Base-by-base conservation (phyloP, 2,888 invertebrate genomes). In the Sarcophaga subvicina region DNA sequence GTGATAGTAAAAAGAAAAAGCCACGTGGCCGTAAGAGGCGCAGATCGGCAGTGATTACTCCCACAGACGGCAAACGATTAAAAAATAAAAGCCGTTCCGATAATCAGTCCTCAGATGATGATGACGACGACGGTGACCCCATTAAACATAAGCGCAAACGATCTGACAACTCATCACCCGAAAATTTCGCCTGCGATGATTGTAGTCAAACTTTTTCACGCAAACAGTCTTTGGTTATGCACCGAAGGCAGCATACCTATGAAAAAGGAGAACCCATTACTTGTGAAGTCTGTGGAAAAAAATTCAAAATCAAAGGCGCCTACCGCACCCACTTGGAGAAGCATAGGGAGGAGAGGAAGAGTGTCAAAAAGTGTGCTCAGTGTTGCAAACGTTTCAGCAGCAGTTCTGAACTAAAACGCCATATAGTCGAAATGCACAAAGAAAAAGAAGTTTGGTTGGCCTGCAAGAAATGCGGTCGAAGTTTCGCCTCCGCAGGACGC, bases 191-290 rank as follows among this genome's bases (percentile, higher is more conserved):
- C 14, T 92, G 93, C 69, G 90, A 90, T 59, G 90, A 94, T 84
- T 95, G 95, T 89, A 91, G 94, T 76, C 93, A 94, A 87, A 90
- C 93, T 60, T 94, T 95, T 88, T 91, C 94, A 2, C 94, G 94
- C 79, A 93, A 94, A 67, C 94, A 94, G 71, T 94, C 94, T 67
- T 91, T 95, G 37, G 93, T 94, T 66, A 92, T 94, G 87, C 95
- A 95, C 88, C 92, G 94, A 76, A 94, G 94, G 80, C 93, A 92
- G 12, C 95, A 95, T 87, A 91, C 90, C 6, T 93, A 90, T 11
- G 91, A 92, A 59, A 91, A 91, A 47, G 92, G 91, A 60, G 91
- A 93, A 73, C 90, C 88, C 2, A 91, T 93, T 85, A 90, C 90
- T 8, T 94, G 94, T 80, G 91, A 92, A 73, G 91, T 93, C 4